Base-by-base conservation (phyloP, 2,797 vertebrate genomes). In the Epinephelus malabaricus region DNA sequence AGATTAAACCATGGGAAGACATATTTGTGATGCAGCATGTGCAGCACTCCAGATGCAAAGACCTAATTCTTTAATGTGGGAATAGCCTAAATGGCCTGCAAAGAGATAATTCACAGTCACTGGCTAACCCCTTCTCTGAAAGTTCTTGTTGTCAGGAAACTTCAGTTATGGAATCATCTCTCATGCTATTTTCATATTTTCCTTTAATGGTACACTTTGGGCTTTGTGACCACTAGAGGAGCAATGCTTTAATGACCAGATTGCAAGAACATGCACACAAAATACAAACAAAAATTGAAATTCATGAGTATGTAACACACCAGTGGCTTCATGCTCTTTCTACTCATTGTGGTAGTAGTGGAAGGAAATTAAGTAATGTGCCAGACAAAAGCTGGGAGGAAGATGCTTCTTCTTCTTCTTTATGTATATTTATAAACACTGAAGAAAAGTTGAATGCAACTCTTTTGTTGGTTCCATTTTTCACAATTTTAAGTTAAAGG, bases 281-380 rank as follows among this genome's bases (percentile, higher is more conserved):
- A 58, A 47, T 27, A n/a, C 18, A 56, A n/a, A 14, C 50, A 55
- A 73, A 47, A 73, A 56, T n/a, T 25, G 14, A 65, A 47, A 53
- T 38, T 62, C 11, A 49, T 0, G 0, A 21, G 27, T 60, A 5
- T 46, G 40, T 8, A 34, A 14, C 19, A 14, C 51, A 54, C 45
- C 43, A 66, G 3, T 58, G 62, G 43, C 43, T 21, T 40, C 21
- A 27, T 12, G 10, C 4, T 61, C 6, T n/a, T 59, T 59, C 21
- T 43, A 9, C 54, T 66, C 53, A 23, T 25, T 46, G 59, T 49
- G 51, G 30, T 64, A n/a, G 51, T 15, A 6, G 5, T 19, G 49
- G 23, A 27, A 38, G 49, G 55, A 67, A 59, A 64, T 46, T 9
- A 46, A 46, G 60, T 18, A 54, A 63, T 30, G 18, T 45, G 21